phyloP scores from a whole-genome alignment of 2,797 vertebrate species.

The Sebastes taczanowskii region DNA sequence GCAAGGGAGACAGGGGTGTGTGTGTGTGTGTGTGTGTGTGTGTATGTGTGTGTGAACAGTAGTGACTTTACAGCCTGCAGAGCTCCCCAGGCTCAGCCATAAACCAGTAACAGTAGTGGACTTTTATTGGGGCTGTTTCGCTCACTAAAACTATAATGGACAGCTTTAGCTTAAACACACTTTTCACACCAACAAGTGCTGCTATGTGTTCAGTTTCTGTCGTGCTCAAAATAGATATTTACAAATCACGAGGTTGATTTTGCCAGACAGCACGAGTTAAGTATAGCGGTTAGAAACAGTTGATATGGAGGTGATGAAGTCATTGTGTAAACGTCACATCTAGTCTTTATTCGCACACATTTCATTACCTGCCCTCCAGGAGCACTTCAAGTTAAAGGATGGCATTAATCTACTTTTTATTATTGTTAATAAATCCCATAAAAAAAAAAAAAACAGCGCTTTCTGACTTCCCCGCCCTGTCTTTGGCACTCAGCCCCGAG shows the following conservation, averaged over 20 bases:
- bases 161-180: constrained; percentile 17
- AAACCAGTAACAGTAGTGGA: constrained; percentile 38
- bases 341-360: neutral
- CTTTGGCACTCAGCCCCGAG: neutral
- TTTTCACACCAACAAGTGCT: constrained; percentile 14
- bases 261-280: neutral
- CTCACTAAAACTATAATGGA: constrained; percentile 49
- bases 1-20: neutral
- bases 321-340: neutral
- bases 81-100: constrained; percentile 26
- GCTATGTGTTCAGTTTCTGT: neutral
- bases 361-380: neutral
- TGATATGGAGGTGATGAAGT: neutral
- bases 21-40: neutral
- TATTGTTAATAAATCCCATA: neutral
- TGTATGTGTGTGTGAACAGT: neutral
- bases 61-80: constrained; percentile 19
- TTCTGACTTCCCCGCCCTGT: neutral
- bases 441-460: neutral
- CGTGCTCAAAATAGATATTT: neutral
- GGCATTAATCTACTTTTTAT: neutral
- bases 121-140: constrained; percentile 22
- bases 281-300: too few relatives aligned
- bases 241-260: neutral
- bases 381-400: neutral